Evolutionary conservation across 2,797 vertebrate genomes (phyloP), one percentile per base, ranked within the genome.

Genomic region (Rhynchotus rufescens): DNA sequence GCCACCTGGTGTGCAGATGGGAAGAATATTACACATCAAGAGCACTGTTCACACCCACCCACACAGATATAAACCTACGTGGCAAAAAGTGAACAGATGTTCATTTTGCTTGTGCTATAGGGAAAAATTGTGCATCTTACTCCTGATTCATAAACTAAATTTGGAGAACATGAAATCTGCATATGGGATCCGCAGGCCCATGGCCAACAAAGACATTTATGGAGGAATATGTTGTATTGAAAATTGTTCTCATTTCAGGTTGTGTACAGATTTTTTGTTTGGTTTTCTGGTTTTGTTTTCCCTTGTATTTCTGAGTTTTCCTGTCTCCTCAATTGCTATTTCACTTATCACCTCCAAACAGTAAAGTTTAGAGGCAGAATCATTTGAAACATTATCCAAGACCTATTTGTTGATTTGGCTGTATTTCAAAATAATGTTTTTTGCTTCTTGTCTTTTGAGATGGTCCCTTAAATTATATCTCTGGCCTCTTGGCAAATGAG

Each of bases 1-100:
- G 95, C 96, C 97, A 97, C 97, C 96, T 97, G 97, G 95, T 94
- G 96, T 97, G 95, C 97, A 97, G 95, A 97, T 97, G 97, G 97
- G 94, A 96, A 80, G 93, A 96, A 88, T 94, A 96, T 96, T 95
- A 87, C 95, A 96, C 94, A 95, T 96, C 92, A 96, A 95, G 96
- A 96, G 91, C 89, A 96, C 89, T 96, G 92, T 97, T 98, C 97
- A 96, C 96, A 97, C 96, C 91, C 92, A 94, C 94, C 91, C 96
- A 95, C 92, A 79, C 88, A 92, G 80, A 97, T 88, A 96, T 89
- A 96, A 97, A 97, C 95, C 96, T 95, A 94, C 66, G 61, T 92
- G 93, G 94, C 95, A 97, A 96, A 96, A 97, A 97, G 84, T 96
- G 96, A 97, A 95, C 97, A 98, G 97, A 97, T 97, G 96, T 97